Conservation (phyloP, 2,888 invertebrate species). For the Penaeus monodon region DNA sequence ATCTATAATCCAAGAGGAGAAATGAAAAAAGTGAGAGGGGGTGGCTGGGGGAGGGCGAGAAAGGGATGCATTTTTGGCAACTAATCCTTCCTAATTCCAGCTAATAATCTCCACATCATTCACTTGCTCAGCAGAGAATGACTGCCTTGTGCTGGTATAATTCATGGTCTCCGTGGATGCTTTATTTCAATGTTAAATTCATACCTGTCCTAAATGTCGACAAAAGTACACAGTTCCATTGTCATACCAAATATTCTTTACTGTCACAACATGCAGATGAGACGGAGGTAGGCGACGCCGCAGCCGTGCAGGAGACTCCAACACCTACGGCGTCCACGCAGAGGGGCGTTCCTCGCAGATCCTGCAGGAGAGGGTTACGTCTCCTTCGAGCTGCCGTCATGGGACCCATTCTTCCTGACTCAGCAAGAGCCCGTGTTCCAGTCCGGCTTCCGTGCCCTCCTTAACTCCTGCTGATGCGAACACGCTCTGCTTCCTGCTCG, state of each 20-base stretch:
- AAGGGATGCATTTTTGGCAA: conserved; percentile 7
- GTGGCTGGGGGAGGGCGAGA: too few species aligned
- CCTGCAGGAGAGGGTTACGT: conserved; percentile 1
- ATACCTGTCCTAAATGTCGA: conserved; percentile 23
- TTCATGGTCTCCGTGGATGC: neutral
- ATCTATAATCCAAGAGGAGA: neutral
- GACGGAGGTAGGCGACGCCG: neutral
- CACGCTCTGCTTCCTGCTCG: neutral
- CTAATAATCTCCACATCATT: neutral
- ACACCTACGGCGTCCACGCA: too few species aligned
- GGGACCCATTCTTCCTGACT: conserved; percentile 31
- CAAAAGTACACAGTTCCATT: conserved; percentile 26
- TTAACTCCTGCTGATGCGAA: neutral
- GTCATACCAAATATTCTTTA: conserved; percentile 28
- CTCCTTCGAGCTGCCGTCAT: conserved; percentile 2
- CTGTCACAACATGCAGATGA: conserved; percentile 16
- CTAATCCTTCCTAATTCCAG: neutral
- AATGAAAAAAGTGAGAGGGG: too few species aligned
- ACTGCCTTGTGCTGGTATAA: neutral
- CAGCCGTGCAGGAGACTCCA: too few species aligned
- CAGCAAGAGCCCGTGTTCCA: conserved; percentile 31
- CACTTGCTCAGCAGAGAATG: conserved; percentile 3
- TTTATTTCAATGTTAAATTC: conserved; percentile 29
- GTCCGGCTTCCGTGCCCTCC: conserved; percentile 30
- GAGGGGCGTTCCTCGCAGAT: too few species aligned